phyloP scores from a whole-genome alignment of 2,888 invertebrate genomes.

The Vanessa cardui region DNA sequence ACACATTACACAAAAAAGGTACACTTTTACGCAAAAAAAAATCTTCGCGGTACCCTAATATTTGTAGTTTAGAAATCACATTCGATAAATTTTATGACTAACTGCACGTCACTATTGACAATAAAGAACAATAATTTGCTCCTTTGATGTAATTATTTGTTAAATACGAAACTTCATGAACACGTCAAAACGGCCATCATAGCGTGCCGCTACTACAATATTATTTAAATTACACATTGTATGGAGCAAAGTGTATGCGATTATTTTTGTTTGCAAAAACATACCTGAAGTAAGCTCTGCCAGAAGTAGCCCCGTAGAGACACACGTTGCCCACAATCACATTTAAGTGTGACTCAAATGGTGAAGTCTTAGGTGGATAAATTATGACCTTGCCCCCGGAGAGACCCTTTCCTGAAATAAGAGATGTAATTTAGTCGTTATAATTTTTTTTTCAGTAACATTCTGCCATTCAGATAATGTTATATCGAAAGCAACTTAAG shows the following conservation, averaged over 20 bases:
- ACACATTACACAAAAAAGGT: too few species aligned
- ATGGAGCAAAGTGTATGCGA: neutral
- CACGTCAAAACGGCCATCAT: too few species aligned
- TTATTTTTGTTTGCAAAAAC: constrained; percentile 2
- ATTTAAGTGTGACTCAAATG: constrained; percentile 95
- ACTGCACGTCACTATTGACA: too few species aligned
- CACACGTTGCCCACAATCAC: constrained; percentile 99
- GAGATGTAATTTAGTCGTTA: neutral
- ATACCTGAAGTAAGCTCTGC: constrained; percentile 92
- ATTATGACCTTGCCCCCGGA: constrained; percentile 97
- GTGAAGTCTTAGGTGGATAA: constrained; percentile 92
- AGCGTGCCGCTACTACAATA: neutral
- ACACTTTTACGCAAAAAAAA: too few species aligned
- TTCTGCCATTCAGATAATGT: neutral
- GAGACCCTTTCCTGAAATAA: constrained; percentile 87
- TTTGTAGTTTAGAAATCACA: too few species aligned
- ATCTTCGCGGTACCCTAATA: too few species aligned
- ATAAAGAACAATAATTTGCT: too few species aligned
- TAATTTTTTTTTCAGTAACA: neutral
- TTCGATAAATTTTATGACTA: too few species aligned
- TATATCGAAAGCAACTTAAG: too few species aligned
- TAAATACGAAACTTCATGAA: too few species aligned
- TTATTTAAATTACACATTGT: neutral
- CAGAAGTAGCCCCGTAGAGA: constrained; percentile 94
- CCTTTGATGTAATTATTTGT: too few species aligned